Evolutionary conservation across 2,888 invertebrate genomes (phyloP).

Genomic region (Tromatobia lineatoria): DNA sequence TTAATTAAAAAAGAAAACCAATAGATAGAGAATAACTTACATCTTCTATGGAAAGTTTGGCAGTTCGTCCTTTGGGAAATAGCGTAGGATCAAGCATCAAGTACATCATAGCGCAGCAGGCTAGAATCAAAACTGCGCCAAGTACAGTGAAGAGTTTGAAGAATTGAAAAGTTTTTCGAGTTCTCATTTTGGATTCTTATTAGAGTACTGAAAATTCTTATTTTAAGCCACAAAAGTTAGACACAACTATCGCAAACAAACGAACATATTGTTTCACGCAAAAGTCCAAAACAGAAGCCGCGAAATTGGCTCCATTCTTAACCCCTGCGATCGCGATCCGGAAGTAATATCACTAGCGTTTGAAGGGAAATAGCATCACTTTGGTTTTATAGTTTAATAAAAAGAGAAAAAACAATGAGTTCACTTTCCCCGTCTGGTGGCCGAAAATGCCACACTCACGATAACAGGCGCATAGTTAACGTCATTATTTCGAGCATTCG

Average conservation of each 20-base stretch:
- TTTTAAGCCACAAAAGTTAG: neutral
- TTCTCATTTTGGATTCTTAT: constrained; percentile 75
- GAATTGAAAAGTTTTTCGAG: constrained; percentile 76
- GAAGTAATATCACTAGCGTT: constrained; percentile 22
- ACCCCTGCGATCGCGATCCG: constrained; percentile 8
- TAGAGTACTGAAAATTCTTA: neutral
- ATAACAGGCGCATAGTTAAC: constrained; percentile 33
- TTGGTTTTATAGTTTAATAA: neutral
- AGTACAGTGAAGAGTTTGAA: constrained; percentile 86
- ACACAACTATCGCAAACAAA: neutral
- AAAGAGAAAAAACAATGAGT: constrained; percentile 4
- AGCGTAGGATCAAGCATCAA: constrained; percentile 89
- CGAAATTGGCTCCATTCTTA: constrained; percentile 39
- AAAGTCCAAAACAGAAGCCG: neutral
- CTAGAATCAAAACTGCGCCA: constrained; percentile 88
- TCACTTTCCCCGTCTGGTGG: constrained; percentile 14
- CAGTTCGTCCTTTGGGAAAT: constrained; percentile 87
- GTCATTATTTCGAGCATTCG: constrained; percentile 26
- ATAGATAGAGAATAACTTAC: constrained; percentile 85
- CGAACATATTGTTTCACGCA: neutral
- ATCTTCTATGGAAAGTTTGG: constrained; percentile 88
- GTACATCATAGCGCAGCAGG: constrained; percentile 89
- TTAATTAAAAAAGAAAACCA: neutral
- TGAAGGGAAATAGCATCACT: constrained; percentile 20
- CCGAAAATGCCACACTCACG: constrained; percentile 13